A percentile compares a stretch with the other conserved stretches of the same genome.
phyloP scores from a whole-genome alignment of 2,797 vertebrate species.

The Macropodus opercularis region DNA sequence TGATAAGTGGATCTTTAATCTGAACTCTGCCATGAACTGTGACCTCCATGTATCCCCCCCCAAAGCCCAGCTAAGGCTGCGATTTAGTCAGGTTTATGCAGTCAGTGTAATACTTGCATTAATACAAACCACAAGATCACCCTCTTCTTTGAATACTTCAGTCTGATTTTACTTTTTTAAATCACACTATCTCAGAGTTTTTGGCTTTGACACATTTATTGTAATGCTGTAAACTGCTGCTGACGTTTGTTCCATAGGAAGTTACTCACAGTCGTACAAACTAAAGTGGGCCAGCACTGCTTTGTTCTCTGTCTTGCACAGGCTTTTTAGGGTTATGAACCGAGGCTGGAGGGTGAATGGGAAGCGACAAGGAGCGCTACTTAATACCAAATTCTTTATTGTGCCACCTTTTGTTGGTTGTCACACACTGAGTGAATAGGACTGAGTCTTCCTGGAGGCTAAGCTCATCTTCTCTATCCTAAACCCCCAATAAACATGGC shows the following conservation, averaged over 20 bases:
- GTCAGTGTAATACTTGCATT: slow-evolving; percentile 25
- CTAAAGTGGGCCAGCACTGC: slow-evolving; percentile 65
- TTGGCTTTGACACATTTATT: slow-evolving; percentile 53
- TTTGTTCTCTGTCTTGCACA: slow-evolving; percentile 65
- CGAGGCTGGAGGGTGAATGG: slow-evolving; percentile 60
- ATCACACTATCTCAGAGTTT: too few species aligned
- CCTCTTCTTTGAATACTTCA: slow-evolving; percentile 12
- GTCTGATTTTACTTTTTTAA: slow-evolving; percentile 17
- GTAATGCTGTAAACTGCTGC: slow-evolving; percentile 44
- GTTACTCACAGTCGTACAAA: slow-evolving; percentile 63
- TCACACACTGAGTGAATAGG: slow-evolving; percentile 68
- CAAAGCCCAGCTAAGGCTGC: slow-evolving; percentile 30
- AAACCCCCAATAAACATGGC: slow-evolving; percentile 66
- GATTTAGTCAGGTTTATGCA: slow-evolving; percentile 49
- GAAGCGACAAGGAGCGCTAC: slow-evolving; percentile 64
- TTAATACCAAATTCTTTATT: slow-evolving; percentile 75
- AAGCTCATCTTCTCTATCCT: slow-evolving; percentile 67
- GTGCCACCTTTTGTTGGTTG: slow-evolving; percentile 74
- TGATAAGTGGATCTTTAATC: slow-evolving; percentile 60
- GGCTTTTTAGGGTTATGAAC: slow-evolving; percentile 62
- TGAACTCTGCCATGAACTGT: slow-evolving; percentile 73
- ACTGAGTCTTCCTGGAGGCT: slow-evolving; percentile 69
- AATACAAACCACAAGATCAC: slow-evolving; percentile 29
- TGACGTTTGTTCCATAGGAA: slow-evolving; percentile 67
- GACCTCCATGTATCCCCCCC: slow-evolving; percentile 53